Base-by-base conservation (phyloP, 2,888 invertebrate species). In the Lasioglossum morio region DNA sequence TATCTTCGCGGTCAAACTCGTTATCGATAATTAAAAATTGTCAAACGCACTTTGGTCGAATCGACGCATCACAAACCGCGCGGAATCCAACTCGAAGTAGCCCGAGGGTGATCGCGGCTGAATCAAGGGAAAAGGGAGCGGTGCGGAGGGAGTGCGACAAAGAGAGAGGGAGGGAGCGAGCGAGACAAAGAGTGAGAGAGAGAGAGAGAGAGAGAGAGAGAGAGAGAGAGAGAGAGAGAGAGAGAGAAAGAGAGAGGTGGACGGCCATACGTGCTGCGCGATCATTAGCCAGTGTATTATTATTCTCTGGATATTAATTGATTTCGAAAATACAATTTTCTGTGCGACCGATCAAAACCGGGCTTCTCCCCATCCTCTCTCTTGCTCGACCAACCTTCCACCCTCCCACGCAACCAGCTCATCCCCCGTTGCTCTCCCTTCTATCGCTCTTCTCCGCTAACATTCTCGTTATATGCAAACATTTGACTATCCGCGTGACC, bases 241-340 rank as follows among this genome's bases (percentile, higher is more conserved):
- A 0, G 48, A 2, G 43, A n/a, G 70, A 19, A 14, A 16, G 46
- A 73, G 75, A 63, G 72, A 63, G 63, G 82, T 77, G 75, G 78
- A 76, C 66, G 72, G 77, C 83, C 79, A 81, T 84, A 84, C 81
- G 84, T 85, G 77, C 81, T 88, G 89, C 85, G 85, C 91, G 89
- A 93, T 94, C 92, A 94, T 94, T 94, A 94, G 92, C 93, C 90
- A 89, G 91, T 92, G 91, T 92, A 95, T 95, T 94, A 94, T 94
- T 93, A 94, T 92, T 92, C 92, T 92, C 88, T 92, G 92, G 92
- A 94, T 94, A 94, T 93, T 94, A 95, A 95, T 95, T 95, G 93
- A 94, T 94, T 93, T 93, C 90, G 92, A 93, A 94, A 94, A 94
- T 92, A 93, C 92, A 94, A 95, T 95, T 95, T 95, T 95, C 94